phyloP scores from a whole-genome alignment of 2,797 vertebrate genomes.

The Brachyalestes nurse region DNA sequence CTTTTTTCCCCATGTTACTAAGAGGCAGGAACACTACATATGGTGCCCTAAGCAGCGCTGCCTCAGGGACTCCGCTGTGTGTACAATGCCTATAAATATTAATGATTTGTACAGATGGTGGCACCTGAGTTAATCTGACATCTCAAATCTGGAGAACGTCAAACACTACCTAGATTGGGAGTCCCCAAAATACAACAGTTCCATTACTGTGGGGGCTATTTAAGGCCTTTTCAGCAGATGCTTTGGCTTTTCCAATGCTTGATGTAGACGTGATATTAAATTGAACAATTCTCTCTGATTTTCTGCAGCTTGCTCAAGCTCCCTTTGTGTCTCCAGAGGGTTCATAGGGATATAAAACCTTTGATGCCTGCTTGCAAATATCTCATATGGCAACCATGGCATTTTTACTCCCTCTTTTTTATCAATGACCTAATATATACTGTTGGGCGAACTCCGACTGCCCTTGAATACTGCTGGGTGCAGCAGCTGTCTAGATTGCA shows the following conservation, averaged over 20 bases:
- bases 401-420: constrained; percentile 13
- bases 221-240: neutral
- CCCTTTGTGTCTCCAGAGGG: neutral
- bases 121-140: constrained; percentile 38
- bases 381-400: constrained; percentile 33
- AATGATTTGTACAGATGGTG: constrained; percentile 44
- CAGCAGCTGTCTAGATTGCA: constrained; percentile 35
- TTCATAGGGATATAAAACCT: neutral
- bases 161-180: constrained; percentile 21
- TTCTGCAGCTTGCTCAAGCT: neutral
- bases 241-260: neutral
- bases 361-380: constrained; percentile 24
- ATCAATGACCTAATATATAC: constrained; percentile 9
- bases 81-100: constrained; percentile 41
- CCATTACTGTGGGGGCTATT: neutral
- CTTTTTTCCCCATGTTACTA: constrained; percentile 20
- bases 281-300: neutral
- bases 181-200: neutral
- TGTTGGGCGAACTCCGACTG: constrained; percentile 10
- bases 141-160: constrained; percentile 35
- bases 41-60: constrained; percentile 36
- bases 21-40: constrained; percentile 36
- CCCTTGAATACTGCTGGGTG: constrained; percentile 35
- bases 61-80: constrained; percentile 13
- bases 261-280: neutral